phyloP scores from a whole-genome alignment of 2,797 vertebrate species.

The Labeo calbasu region DNA sequence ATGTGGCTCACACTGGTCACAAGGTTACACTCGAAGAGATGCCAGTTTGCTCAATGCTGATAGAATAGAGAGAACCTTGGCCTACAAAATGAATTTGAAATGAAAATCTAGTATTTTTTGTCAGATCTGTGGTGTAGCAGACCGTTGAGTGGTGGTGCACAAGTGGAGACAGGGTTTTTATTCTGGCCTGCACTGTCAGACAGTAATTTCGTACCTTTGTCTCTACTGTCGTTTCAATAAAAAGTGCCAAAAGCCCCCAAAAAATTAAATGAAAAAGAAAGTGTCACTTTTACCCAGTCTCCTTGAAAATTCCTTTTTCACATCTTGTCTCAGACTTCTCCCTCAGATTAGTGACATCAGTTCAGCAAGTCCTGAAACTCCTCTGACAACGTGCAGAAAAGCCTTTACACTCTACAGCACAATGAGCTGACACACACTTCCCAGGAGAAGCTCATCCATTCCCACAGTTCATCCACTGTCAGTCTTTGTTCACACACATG shows the following conservation, averaged over 20 bases:
- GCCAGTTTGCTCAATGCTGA: not conserved
- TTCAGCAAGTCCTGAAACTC: constrained; percentile 39
- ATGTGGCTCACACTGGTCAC: not conserved
- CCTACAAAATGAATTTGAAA: not conserved
- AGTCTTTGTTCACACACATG: not conserved
- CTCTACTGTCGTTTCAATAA: not conserved
- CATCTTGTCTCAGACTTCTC: not conserved
- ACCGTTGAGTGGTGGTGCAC: not conserved
- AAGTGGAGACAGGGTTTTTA: not conserved
- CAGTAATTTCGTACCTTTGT: not conserved
- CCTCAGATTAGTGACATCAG: constrained; percentile 37
- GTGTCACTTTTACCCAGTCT: constrained; percentile 20
- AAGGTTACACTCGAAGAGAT: constrained; percentile 9
- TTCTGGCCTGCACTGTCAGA: not conserved
- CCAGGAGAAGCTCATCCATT: constrained; percentile 19
- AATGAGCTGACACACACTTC: constrained; percentile 32
- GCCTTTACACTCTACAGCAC: constrained; percentile 29
- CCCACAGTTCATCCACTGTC: constrained; percentile 12
- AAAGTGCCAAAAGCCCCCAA: not conserved
- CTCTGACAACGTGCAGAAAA: constrained; percentile 40
- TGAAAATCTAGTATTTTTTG: not conserved
- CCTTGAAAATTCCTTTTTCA: constrained; percentile 16
- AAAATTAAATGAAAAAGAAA: not conserved
- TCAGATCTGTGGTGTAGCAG: not conserved
- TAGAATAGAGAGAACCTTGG: not conserved